Evolutionary conservation across 2,888 invertebrate species (phyloP).

Genomic region (Calliphora vomitoria): DNA sequence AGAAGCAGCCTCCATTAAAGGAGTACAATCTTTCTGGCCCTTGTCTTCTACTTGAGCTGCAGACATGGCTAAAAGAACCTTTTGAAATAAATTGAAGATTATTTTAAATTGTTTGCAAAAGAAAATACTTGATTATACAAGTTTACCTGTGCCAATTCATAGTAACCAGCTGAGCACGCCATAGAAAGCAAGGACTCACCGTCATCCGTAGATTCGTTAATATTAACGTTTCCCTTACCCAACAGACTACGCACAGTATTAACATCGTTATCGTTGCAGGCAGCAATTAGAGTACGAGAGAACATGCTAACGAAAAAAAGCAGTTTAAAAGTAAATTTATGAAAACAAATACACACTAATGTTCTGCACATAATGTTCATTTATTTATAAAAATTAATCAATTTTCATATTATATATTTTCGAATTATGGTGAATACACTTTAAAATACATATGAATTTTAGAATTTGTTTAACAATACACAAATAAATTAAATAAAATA

Average conservation of each 20-base stretch:
- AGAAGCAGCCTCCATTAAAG: constrained; percentile 98
- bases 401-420: no score
- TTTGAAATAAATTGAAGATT: not conserved
- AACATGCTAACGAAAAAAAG: constrained; percentile 79
- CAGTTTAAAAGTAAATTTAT: not conserved
- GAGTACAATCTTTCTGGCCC: constrained; percentile 98
- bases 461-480: no score
- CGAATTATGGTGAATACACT: no score
- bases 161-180: constrained; percentile 98
- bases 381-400: no score
- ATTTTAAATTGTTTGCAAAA: not conserved
- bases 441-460: no score
- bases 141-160: constrained; percentile 96
- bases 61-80: constrained; percentile 97
- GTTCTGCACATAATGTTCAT: no score
- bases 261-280: constrained; percentile 97
- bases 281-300: constrained; percentile 93
- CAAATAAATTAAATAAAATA: no score
- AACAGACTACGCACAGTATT: constrained; percentile 95
- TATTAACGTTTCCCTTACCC: constrained; percentile 94
- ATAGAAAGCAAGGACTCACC: constrained; percentile 98
- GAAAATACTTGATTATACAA: not conserved
- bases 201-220: constrained; percentile 98
- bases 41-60: constrained; percentile 99
- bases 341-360: not conserved